Base-by-base conservation (phyloP, 2,888 invertebrate species). In the Teleogryllus oceanicus region DNA sequence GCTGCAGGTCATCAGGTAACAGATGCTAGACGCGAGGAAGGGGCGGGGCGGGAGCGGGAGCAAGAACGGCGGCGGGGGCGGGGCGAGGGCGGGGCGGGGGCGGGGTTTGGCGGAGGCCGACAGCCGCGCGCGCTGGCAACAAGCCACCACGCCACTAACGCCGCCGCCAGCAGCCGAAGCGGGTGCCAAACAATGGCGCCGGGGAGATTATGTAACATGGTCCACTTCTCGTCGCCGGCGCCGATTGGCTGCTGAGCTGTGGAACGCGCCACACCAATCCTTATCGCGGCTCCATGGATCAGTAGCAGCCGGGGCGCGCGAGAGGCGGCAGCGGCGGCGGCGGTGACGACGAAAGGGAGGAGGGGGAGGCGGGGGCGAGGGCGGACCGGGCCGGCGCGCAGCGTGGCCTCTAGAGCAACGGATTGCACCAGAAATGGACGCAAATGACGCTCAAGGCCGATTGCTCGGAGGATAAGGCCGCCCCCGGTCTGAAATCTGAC, bases 241-340 rank as follows among this genome's bases (percentile, higher is more conserved):
- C 62, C 13, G 62, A 62, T 62, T 62, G 62, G 62, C n/a, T 13
- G 62, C 13, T 18, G 62, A 13, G 62, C 62, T n/a, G 62, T 62
- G 62, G 62, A 62, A 62, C 62, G 62, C 62, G 62, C 62, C 62
- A 62, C 62, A 62, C 62, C 62, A 62, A 62, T 62, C 62, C 62
- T 62, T 62, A 62, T 62, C 62, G 62, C 62, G 62, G n/a, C 62
- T 62, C 62, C 62, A 62, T 13, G n/a, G 62, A 62, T n/a, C 62
- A 62, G 13, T n/a, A n/a, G 62, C 62, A 18, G 62, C 13, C 13
- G 75, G 76, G 76, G 21, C 88, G 87, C 24, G 86, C 24, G 86
- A 86, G 86, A 84, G 85, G 84, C 84, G 86, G 84, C 37, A 83
- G 86, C 87, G 62, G 62, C 62, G 62, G 62, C 13, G 62, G 8